Conservation (phyloP, 2,113 vertebrate species). For the Odontesthes bonariensis region DNA sequence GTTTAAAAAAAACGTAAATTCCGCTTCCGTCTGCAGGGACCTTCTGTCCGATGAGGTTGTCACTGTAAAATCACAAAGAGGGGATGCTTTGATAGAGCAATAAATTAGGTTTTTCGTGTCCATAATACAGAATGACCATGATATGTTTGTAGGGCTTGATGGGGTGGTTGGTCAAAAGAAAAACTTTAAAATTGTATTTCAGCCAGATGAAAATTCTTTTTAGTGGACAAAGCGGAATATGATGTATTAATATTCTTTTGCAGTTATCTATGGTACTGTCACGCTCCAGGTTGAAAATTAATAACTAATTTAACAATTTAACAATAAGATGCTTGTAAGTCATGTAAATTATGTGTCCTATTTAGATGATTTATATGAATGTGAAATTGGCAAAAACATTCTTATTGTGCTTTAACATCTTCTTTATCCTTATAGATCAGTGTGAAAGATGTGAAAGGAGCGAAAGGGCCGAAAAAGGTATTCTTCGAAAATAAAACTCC, state of each 20-base stretch:
- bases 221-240: not conserved
- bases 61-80: conserved; percentile 65
- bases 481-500: not conserved
- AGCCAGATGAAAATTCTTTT: not conserved
- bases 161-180: conserved; percentile 7
- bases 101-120: conserved; percentile 34
- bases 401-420: too few species aligned
- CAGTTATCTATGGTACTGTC: not conserved
- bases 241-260: not conserved
- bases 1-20: not conserved
- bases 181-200: conserved; percentile 8
- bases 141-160: conserved; percentile 38
- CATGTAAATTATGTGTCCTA: too few species aligned
- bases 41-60: conserved; percentile 53
- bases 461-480: not conserved
- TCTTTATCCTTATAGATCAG: not conserved
- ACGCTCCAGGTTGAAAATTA: not conserved
- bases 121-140: conserved; percentile 39
- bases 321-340: too few species aligned
- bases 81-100: conserved; percentile 32
- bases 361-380: too few species aligned
- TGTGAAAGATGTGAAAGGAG: not conserved
- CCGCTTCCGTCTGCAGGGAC: conserved; percentile 40
- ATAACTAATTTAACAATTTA: too few species aligned
- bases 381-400: too few species aligned